These are phyloP conservation scores for Pangasius macronema DNA, from an alignment of 2,797 vertebrate genomes.

Conservation along the genomic window DNA sequence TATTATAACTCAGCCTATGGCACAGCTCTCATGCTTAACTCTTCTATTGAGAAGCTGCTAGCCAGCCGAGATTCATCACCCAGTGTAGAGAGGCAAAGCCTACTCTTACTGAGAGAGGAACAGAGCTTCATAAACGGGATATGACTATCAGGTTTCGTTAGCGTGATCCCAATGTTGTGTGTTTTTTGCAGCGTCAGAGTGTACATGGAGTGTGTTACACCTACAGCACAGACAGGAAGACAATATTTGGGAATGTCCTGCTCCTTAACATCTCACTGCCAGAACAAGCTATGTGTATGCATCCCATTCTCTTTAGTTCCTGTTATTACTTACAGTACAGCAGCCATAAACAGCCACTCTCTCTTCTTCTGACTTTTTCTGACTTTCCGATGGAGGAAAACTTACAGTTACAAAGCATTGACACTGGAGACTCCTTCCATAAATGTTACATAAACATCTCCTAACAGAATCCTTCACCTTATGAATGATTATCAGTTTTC, in stretches of 20 bases:
- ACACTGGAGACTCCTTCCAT: neutral
- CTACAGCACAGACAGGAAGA: slow-evolving; percentile 22
- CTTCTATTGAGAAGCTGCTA: slow-evolving; percentile 45
- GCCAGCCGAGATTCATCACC: slow-evolving; percentile 49
- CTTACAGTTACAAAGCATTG: neutral
- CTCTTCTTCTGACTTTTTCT: neutral
- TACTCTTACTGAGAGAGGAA: slow-evolving; percentile 11
- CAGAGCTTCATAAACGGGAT: neutral
- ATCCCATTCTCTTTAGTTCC: neutral
- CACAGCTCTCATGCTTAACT: slow-evolving; percentile 40
- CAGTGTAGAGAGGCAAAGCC: slow-evolving; percentile 24
- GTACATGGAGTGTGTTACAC: slow-evolving; percentile 12
- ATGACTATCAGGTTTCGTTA: neutral
- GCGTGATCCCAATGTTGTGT: neutral
- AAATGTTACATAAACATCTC: neutral
- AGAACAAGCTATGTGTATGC: neutral
- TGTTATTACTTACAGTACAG: neutral
- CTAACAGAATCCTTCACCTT: neutral
- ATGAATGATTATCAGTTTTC: neutral
- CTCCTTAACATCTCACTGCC: slow-evolving; percentile 17
- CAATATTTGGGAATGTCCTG: slow-evolving; percentile 21
- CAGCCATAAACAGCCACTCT: neutral
- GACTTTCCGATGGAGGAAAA: neutral
- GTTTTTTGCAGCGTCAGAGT: slow-evolving; percentile 28
- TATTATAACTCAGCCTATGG: slow-evolving; percentile 56